phyloP scores from a whole-genome alignment of 2,113 vertebrate genomes.

The Heterotis niloticus region DNA sequence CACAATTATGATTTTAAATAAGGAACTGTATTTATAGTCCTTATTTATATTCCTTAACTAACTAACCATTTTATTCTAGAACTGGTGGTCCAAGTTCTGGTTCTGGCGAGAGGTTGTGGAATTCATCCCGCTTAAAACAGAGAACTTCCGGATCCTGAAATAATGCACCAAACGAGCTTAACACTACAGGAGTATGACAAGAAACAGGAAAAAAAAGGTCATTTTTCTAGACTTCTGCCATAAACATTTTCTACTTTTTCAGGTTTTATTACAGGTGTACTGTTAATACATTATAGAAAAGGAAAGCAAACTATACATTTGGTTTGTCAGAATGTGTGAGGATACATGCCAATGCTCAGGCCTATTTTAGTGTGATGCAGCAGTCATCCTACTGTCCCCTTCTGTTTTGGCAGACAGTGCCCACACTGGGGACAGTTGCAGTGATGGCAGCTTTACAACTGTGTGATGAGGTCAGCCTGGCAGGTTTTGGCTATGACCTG shows the following conservation, averaged over 20 bases:
- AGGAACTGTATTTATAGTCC: neutral
- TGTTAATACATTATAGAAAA: neutral
- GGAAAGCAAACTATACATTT: neutral
- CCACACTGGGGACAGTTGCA: conserved; percentile 62
- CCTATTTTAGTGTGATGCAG: too few species aligned
- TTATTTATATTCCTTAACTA: too few species aligned
- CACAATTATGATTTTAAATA: neutral
- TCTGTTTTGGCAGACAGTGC: conserved; percentile 48
- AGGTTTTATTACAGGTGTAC: neutral
- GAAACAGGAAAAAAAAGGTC: conserved; percentile 50
- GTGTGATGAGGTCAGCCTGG: conserved; percentile 71
- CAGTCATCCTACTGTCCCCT: neutral
- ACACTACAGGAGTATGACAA: conserved; percentile 51
- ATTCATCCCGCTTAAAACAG: conserved; percentile 59
- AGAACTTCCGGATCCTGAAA: conserved; percentile 64
- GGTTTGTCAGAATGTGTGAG: neutral
- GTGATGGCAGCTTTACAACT: conserved; percentile 67
- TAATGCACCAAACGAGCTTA: conserved; percentile 57
- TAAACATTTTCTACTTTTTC: neutral
- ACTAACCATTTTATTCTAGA: conserved; percentile 40
- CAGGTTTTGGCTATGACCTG: conserved; percentile 70
- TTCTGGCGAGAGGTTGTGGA: conserved; percentile 73
- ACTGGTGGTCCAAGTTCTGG: conserved; percentile 73
- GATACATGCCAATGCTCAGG: too few species aligned
- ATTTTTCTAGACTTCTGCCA: conserved; percentile 22